These are phyloP conservation scores for Laupala kohalensis DNA, from an alignment of 1,140 invertebrate species.

Conservation along the genomic window DNA sequence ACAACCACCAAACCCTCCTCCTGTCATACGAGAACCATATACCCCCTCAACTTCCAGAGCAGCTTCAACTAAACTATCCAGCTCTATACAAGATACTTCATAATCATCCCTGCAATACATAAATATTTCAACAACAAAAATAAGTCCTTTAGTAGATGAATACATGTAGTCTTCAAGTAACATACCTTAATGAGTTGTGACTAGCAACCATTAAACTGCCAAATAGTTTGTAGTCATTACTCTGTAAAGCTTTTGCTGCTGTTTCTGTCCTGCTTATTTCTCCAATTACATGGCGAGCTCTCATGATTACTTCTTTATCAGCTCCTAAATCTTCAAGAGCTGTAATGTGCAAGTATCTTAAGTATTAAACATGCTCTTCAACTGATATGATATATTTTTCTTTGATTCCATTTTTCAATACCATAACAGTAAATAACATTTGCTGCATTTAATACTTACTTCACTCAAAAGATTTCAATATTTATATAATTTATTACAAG, in stretches of 20 bases:
- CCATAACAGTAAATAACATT: no score
- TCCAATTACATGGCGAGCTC: conserved; percentile 57
- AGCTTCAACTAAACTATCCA: conserved; percentile 66
- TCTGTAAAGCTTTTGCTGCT: conserved; percentile 51
- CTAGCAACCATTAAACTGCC: conserved; percentile 76
- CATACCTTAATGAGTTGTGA: conserved; percentile 63
- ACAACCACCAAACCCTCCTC: conserved; percentile 89
- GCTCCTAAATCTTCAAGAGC: background rate
- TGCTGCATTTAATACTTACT: no score
- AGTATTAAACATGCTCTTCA: no score
- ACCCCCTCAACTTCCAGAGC: conserved; percentile 59
- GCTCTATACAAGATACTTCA: conserved; percentile 77
- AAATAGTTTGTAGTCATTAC: conserved; percentile 53
- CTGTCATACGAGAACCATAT: conserved; percentile 80
- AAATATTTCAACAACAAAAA: no score
- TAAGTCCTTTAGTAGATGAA: no score
- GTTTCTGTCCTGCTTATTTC: conserved; percentile 67
- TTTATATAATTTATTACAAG: no score
- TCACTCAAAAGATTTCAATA: no score
- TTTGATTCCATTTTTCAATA: no score
- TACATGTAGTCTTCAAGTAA: no score
- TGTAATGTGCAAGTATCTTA: no score
- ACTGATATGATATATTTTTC: no score
- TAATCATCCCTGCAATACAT: conserved; percentile 76
- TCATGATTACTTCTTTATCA: background rate